These are phyloP conservation scores for Otus sunia DNA, from an alignment of 2,113 vertebrate genomes.

Conservation along the genomic window DNA sequence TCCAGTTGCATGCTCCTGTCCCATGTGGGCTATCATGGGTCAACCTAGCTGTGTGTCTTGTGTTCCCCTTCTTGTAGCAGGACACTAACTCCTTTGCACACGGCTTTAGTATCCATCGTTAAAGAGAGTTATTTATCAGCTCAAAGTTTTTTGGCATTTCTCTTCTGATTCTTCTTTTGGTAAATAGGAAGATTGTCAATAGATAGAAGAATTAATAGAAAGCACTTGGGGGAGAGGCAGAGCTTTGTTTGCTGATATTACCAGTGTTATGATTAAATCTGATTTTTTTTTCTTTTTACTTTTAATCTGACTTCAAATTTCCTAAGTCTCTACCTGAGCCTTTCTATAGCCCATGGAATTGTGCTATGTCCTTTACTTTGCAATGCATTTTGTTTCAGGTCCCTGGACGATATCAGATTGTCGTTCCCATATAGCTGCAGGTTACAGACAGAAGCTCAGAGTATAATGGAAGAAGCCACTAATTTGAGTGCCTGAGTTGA, in stretches of 20 bases:
- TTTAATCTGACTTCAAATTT: neutral
- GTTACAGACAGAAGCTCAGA: neutral
- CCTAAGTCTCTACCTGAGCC: neutral
- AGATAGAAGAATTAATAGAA: neutral
- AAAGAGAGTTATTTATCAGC: neutral
- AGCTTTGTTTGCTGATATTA: neutral
- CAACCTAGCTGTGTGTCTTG: neutral
- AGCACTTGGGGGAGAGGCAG: neutral
- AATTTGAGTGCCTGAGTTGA: neutral
- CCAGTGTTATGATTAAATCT: neutral
- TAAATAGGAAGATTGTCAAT: neutral
- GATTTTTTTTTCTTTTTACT: neutral
- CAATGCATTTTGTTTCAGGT: neutral
- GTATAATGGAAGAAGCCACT: neutral
- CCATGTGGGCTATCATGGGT: neutral
- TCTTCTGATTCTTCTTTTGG: neutral
- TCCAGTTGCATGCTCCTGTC: neutral
- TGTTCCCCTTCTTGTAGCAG: neutral
- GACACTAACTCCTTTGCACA: neutral
- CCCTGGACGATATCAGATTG: neutral
- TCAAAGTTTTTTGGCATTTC: fast-evolving
- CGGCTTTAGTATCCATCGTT: neutral
- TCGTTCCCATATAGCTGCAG: neutral
- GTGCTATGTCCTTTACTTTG: neutral
- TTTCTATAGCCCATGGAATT: neutral